A percentile compares a stretch with the other conserved stretches of the same genome.
Conservation (phyloP, 2,113 vertebrate genomes). For the Misgurnus mizolepis region DNA sequence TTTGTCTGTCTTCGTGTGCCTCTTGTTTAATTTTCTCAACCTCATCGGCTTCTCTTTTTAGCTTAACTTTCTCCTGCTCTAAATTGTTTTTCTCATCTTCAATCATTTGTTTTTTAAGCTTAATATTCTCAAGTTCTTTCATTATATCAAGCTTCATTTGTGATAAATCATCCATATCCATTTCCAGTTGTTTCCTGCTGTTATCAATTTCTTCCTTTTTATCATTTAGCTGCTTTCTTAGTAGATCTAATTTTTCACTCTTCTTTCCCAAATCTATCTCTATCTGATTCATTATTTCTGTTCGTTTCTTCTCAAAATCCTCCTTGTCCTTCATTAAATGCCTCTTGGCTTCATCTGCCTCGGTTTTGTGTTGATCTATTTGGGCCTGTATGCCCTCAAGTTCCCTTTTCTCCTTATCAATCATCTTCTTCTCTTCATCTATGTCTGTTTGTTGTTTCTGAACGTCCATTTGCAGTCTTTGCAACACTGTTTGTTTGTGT, state of each 20-base stretch:
- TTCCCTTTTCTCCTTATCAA: not conserved
- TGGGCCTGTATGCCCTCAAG: not conserved
- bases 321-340: slow-evolving; percentile 15
- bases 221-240: not conserved
- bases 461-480: not conserved
- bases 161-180: not conserved
- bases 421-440: not conserved
- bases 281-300: not conserved
- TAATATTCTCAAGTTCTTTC: not conserved
- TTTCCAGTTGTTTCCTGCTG: not conserved
- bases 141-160: slow-evolving; percentile 2
- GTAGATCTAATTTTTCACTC: slow-evolving; percentile 17
- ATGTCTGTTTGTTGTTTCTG: slow-evolving; percentile 15
- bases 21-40: slow-evolving; percentile 41
- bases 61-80: slow-evolving; percentile 23
- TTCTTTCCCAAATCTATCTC: not conserved
- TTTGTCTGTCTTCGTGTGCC: slow-evolving; percentile 28
- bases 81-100: slow-evolving; percentile 12
- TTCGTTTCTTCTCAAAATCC: slow-evolving; percentile 2
- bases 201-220: slow-evolving; percentile 3
- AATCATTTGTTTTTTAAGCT: slow-evolving; percentile 19
- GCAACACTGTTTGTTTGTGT: not conserved
- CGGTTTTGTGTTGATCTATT: not conserved
- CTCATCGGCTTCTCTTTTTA: slow-evolving; percentile 8
- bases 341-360: slow-evolving; percentile 42